Evolutionary conservation across 2,888 invertebrate genomes (phyloP), one percentile per base, ranked within the genome.

Genomic region (Pardosa pseudoannulata): DNA sequence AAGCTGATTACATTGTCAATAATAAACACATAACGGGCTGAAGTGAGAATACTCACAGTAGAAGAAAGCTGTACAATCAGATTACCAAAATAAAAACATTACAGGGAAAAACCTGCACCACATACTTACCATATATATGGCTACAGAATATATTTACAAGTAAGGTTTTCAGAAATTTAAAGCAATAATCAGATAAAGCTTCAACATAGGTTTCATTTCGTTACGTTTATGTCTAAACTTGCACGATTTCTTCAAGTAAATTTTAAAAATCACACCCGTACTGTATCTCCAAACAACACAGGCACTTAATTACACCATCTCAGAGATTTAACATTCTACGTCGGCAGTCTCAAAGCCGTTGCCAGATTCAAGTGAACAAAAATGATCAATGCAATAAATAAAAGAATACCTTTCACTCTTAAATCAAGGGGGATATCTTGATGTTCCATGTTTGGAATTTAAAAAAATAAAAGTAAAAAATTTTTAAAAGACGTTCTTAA

Each of bases 251-350:
- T 64, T n/a, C 13, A 67, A 65, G 23, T 41, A 50, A 28, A 27
- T 32, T 11, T 32, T 23, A 31, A 36, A 13, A 29, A 71, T 41
- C 71, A 46, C 23, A 74, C 62, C 64, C 46, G 67, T 76, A 73
- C 78, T 46, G 41, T 50, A 62, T 32, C 67, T 70, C 70, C 23
- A 68, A 28, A 74, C 41, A 75, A 75, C 74, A 68, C 32, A 70
- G 41, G 68, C 62, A 62, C 70, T 74, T 74, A 80, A 80, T 71
- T 71, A 73, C 83, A 83, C 78, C 78, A 78, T 76, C 71, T 72
- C 65, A 50, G 32, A 76, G 65, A 70, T 65, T 76, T 29, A 83
- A 78, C 83, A 76, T 76, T 56, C 83, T 83, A 83, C 83, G 83
- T 83, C 83, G 83, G 83, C 83, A 83, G 27, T 41, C 71, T 83